Evolutionary conservation across 2,888 invertebrate genomes (phyloP).

Genomic region (Lasioglossum oenotherae): DNA sequence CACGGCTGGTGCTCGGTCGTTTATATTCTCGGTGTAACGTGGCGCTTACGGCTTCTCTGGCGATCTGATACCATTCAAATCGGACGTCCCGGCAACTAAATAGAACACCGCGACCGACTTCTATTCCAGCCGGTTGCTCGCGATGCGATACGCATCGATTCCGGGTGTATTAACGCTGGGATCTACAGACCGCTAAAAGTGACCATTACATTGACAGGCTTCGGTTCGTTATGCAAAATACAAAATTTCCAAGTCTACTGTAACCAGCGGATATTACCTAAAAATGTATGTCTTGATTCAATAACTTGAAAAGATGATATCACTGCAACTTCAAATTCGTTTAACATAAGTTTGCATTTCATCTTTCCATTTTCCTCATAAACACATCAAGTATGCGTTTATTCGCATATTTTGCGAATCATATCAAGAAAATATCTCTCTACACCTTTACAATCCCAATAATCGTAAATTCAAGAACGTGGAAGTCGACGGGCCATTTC

Average conservation of each 20-base stretch:
- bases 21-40: slow-evolving; percentile 53
- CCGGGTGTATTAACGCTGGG: slow-evolving; percentile 49
- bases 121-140: slow-evolving; percentile 12
- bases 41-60: slow-evolving; percentile 16
- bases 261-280: neutral
- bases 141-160: slow-evolving; percentile 62
- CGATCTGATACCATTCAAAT: slow-evolving; percentile 72
- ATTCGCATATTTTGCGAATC: neutral
- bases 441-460: neutral
- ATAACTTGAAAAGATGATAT: neutral
- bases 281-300: neutral
- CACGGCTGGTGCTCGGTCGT: slow-evolving; percentile 65
- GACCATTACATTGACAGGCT: neutral
- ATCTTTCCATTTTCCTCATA: neutral
- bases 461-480: neutral
- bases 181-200: neutral
- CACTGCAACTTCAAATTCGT: neutral
- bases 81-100: slow-evolving; percentile 52
- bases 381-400: neutral
- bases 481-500: neutral
- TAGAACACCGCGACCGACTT: slow-evolving; percentile 37
- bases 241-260: neutral
- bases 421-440: neutral
- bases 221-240: neutral
- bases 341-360: neutral